phyloP scores from a whole-genome alignment of 2,113 vertebrate genomes.

The Rhynchopsitta pachyrhyncha region DNA sequence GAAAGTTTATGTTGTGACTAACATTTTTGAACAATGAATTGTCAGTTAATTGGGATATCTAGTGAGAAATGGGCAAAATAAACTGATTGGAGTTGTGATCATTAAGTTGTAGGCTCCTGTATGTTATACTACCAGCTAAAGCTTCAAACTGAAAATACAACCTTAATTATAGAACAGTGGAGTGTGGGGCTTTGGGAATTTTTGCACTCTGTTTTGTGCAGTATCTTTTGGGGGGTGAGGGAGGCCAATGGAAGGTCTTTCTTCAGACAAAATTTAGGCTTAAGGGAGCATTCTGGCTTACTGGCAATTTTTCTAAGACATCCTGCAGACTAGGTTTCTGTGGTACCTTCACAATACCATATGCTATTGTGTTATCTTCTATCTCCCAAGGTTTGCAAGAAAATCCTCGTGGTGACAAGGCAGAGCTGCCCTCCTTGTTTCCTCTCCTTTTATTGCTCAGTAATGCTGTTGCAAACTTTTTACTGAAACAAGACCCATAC shows the following conservation, averaged over 20 bases:
- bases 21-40: neutral
- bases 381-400: neutral
- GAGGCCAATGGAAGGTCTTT: neutral
- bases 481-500: neutral
- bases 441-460: neutral
- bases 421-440: neutral
- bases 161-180: neutral
- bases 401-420: neutral
- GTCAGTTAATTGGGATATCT: neutral
- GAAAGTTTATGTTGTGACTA: neutral
- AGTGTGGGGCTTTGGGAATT: neutral
- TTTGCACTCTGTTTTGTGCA: neutral
- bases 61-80: neutral
- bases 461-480: neutral
- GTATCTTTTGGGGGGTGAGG: accelerated
- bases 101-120: neutral
- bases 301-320: neutral
- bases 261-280: neutral
- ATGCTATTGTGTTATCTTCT: neutral
- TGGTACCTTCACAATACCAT: neutral
- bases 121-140: neutral
- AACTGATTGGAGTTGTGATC: no score
- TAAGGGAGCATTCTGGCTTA: neutral
- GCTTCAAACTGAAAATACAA: neutral
- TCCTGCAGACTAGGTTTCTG: neutral